A percentile compares a stretch with the other conserved stretches of the same genome.
phyloP scores from a whole-genome alignment of 2,888 invertebrate species.

The Ctenicera cuprea region DNA sequence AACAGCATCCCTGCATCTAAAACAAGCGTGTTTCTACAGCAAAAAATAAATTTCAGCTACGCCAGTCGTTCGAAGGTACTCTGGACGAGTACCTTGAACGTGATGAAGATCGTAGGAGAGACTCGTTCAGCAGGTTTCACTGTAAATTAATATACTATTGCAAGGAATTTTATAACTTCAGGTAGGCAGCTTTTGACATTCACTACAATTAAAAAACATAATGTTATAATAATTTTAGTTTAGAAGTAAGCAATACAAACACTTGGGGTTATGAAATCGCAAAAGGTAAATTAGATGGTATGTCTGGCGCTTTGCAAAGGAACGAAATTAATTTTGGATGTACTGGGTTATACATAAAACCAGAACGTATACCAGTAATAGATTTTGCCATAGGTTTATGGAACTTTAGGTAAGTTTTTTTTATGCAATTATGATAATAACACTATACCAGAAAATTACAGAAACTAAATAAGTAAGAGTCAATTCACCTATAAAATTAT shows the following conservation, averaged over 20 bases:
- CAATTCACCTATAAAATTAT: too few species aligned
- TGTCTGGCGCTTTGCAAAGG: constrained; percentile 62
- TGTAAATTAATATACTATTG: constrained; percentile 77
- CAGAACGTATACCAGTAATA: constrained; percentile 61
- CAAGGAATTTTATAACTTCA: constrained; percentile 80
- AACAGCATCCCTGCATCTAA: too few species aligned
- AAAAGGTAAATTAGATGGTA: constrained; percentile 64
- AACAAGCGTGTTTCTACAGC: too few species aligned
- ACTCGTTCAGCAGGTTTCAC: constrained; percentile 80
- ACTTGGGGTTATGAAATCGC: constrained; percentile 65
- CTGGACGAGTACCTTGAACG: constrained; percentile 35
- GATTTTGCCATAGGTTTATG: constrained; percentile 64
- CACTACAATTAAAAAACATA: not conserved
- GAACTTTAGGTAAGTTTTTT: constrained; percentile 65
- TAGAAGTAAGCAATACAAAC: constrained; percentile 69
- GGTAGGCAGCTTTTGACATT: constrained; percentile 68
- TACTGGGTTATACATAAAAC: constrained; percentile 63
- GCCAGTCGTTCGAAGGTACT: not conserved
- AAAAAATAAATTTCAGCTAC: not conserved
- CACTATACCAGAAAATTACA: too few species aligned
- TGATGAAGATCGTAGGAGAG: constrained; percentile 70
- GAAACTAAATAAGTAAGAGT: too few species aligned
- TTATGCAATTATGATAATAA: too few species aligned
- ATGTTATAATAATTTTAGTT: constrained; percentile 66
- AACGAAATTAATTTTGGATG: constrained; percentile 63